Conservation (phyloP, 2,888 invertebrate genomes). For the Villa cingulata region DNA sequence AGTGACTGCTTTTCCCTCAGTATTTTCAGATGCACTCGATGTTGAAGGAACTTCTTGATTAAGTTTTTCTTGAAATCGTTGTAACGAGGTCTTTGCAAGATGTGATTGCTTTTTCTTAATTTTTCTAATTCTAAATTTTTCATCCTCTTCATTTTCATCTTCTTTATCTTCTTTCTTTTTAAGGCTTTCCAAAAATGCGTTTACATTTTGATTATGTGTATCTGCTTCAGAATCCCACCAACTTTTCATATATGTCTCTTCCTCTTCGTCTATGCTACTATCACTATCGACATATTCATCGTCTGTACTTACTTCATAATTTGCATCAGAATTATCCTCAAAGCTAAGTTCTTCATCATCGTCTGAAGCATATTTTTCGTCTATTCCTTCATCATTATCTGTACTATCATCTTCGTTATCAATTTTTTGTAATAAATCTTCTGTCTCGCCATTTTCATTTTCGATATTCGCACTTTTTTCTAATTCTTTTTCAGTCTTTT, state of each 20-base stretch:
- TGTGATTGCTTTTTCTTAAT: no score
- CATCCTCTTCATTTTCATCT: conserved; percentile 40
- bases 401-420: neutral
- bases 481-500: no score
- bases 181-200: neutral
- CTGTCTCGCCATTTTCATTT: no score
- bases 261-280: conserved; percentile 21
- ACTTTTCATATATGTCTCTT: no score
- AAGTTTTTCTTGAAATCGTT: neutral
- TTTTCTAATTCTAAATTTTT: neutral
- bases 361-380: conserved; percentile 26
- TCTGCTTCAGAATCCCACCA: conserved; percentile 20
- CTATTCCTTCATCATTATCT: conserved; percentile 14
- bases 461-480: no score
- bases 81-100: no score
- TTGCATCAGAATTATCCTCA: conserved; percentile 43
- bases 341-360: conserved; percentile 36
- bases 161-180: conserved; percentile 7
- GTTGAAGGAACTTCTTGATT: no score
- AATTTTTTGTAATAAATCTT: neutral
- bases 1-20: conserved; percentile 2
- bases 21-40: no score
- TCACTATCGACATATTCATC: conserved; percentile 12
- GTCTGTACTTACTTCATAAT: conserved; percentile 29
- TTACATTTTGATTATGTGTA: conserved; percentile 20